Evolutionary conservation across 2,888 invertebrate genomes (phyloP).

Genomic region (Hyalella azteca): DNA sequence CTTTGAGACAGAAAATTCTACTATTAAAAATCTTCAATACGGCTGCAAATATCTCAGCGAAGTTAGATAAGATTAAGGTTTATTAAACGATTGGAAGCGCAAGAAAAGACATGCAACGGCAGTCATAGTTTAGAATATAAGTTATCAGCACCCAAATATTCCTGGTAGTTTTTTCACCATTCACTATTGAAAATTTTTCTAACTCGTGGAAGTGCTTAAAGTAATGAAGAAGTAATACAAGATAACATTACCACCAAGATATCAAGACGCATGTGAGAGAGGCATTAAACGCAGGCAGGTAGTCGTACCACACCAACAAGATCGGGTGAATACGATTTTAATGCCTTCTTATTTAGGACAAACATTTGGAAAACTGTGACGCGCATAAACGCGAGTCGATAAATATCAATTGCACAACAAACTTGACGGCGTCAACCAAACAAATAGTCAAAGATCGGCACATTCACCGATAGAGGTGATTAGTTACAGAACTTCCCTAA

Average conservation of each 20-base stretch:
- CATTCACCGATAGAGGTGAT: not conserved
- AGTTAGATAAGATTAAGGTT: not conserved
- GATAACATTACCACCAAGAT: not conserved
- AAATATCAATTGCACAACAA: not conserved
- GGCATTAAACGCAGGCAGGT: no score
- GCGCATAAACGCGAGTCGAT: not conserved
- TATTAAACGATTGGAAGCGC: conserved; percentile 16
- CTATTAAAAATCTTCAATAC: not conserved
- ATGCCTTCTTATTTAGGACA: not conserved
- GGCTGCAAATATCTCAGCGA: not conserved
- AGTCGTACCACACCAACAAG: no score
- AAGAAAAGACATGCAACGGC: not conserved
- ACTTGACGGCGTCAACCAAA: not conserved
- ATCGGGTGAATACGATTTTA: not conserved
- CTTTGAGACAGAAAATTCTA: not conserved
- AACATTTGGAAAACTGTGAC: not conserved
- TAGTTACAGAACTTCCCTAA: not conserved
- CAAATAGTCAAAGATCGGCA: not conserved
- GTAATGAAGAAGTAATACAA: not conserved
- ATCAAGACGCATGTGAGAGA: no score
- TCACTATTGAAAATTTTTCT: not conserved
- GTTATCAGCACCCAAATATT: not conserved
- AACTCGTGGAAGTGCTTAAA: not conserved
- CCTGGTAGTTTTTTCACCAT: not conserved
- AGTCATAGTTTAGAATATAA: not conserved